These are phyloP conservation scores for Morus bassanus DNA, from an alignment of 2,797 vertebrate species.

Conservation along the genomic window DNA sequence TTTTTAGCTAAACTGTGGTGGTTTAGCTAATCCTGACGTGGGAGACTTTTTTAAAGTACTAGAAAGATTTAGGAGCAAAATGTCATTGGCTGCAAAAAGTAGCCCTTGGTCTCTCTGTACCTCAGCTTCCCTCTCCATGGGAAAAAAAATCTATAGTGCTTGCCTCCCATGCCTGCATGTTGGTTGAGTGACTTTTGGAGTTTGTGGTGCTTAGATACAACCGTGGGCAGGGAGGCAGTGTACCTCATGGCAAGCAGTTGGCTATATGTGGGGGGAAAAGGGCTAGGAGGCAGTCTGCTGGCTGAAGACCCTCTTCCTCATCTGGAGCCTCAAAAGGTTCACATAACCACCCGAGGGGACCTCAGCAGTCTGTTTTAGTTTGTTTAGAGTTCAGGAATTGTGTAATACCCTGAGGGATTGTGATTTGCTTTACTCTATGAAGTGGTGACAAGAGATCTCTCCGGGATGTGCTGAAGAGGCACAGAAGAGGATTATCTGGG, in stretches of 20 bases:
- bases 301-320: background rate
- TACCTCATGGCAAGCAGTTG: background rate
- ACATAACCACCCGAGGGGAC: background rate
- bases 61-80: background rate
- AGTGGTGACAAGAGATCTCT: background rate
- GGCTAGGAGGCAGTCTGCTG: background rate
- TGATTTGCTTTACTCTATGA: background rate
- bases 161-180: rapidly evolving
- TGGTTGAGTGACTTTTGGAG: background rate
- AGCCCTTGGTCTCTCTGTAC: background rate
- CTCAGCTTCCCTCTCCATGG: background rate
- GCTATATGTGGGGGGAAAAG: rapidly evolving
- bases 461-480: background rate
- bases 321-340: background rate
- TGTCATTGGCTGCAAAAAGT: background rate
- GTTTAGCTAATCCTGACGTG: background rate
- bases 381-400: background rate
- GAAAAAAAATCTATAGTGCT: rapidly evolving
- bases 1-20: background rate
- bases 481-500: background rate
- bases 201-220: background rate
- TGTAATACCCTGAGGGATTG: background rate
- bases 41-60: background rate
- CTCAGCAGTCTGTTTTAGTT: background rate
- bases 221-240: background rate